Evolutionary conservation across 2,888 invertebrate species (phyloP), one percentile per base, ranked within the genome.

Genomic region (Arrhopalites spinosus): DNA sequence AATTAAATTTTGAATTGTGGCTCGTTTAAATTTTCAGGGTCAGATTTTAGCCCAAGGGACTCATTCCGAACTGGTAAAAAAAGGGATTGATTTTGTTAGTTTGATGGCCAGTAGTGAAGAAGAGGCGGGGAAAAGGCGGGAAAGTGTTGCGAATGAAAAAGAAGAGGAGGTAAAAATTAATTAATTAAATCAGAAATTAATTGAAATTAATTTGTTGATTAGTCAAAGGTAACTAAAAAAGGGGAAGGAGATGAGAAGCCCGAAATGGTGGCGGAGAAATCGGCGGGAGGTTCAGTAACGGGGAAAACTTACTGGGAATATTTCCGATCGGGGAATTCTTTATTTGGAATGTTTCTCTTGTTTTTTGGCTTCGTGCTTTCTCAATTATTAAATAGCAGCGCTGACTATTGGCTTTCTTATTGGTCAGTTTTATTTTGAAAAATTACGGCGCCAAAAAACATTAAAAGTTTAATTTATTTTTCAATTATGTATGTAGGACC

Each of bases 21-120:
- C 15, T 45, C 45, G 45, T 11, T 45, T 50, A 15, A 50, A 50
- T 8, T 50, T 7, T 13, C 7, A 61, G 61, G 61, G 61, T 27
- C 61, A 61, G 17, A 20, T 61, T 5, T 88, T 89, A 83, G 87
- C 88, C 2, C 87, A 88, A 83, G 91, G 90, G 43, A 89, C 88
- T 0, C 90, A 89, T 79, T 86, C 87, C 7, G 89, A 90, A 77
- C 83, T 90, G 17, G 85, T 88, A 70, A 86, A 83, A 72, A 78
- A 69, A 66, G 84, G 84, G 0, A 76, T 84, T 85, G 77, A 85
- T 72, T 83, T 83, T 76, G 85, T 74, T n/a, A 76, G 50, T 84
- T 81, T 85, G 83, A 78, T 83, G 85, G 83, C 85, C 83, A 74
- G 77, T 85, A 77, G 84, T 82, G 68, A 84, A 81, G 85, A 81